Evolutionary conservation across 2,797 vertebrate genomes (phyloP).

Genomic region (Clarias laeviceps): DNA sequence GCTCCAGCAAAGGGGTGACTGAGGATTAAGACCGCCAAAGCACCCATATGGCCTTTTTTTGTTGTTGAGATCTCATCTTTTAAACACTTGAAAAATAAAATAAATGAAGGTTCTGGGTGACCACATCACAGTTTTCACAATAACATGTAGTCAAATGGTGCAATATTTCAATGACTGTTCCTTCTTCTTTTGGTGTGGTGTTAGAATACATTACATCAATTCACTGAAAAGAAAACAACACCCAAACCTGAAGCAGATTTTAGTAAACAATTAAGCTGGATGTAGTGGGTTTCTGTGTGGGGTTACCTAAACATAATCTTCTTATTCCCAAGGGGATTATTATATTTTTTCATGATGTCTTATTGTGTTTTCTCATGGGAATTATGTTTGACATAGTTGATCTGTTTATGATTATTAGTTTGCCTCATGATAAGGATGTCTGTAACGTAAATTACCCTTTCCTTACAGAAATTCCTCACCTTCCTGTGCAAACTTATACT

Average conservation of each 20-base stretch:
- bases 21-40: conserved; percentile 61
- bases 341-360: no score
- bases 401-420: neutral
- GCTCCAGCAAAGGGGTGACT: conserved; percentile 31
- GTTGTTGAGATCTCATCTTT: conserved; percentile 67
- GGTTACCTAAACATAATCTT: neutral
- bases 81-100: conserved; percentile 45
- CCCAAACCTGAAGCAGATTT: neutral
- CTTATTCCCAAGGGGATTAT: neutral
- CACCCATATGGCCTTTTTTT: conserved; percentile 58
- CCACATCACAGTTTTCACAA: neutral
- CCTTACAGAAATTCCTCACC: neutral
- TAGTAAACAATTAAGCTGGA: neutral
- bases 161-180: neutral
- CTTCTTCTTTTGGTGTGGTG: neutral
- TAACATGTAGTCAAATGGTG: neutral
- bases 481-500: neutral
- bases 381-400: neutral
- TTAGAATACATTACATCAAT: neutral
- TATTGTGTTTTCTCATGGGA: neutral
- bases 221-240: neutral
- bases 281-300: neutral
- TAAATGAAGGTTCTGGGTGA: neutral
- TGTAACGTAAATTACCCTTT: neutral
- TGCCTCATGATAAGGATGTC: no score